Evolutionary conservation across 2,888 invertebrate genomes (phyloP), one percentile per base, ranked within the genome.

Genomic region (Andrena marginata): DNA sequence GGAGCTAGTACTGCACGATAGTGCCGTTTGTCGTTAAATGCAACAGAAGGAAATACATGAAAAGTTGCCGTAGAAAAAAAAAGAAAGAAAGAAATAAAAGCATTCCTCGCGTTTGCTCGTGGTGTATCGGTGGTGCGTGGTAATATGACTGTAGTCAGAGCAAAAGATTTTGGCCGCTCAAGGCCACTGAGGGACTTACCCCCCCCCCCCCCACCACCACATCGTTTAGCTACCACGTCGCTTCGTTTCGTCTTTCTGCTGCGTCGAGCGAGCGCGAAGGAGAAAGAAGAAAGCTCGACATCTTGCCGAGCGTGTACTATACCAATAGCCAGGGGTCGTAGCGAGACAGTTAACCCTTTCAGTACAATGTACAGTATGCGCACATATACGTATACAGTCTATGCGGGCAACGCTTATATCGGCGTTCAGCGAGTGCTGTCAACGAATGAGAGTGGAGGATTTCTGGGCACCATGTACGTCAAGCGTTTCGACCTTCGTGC

Each of bases 121-220:
- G 91, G 86, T 56, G 56, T 89, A 88, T 89, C 87, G 90, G 90
- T 91, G 92, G 90, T 92, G 92, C 91, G 89, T 92, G 92, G 93
- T 93, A 89, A 92, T 93, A 92, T 93, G 90, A 93, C 89, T 92
- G 16, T 70, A 70, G 59, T 70, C 70, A 13, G 60, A 92, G 93
- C 92, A 90, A 91, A 92, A 59, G 67, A 65, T 54, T 13, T 65
- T 54, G 35, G 49, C 60, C 48, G 60, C 42, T 74, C 60, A 70
- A 70, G 70, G n/a, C 70, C 48, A 70, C 20, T 29, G n/a, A 20
- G 7, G 10, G 20, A 31, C 48, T 26, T 26, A 7, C 20, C 69
- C 56, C 16, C n/a, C n/a, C n/a, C n/a, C n/a, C n/a, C n/a, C n/a
- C n/a, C n/a, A n/a, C n/a, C 54, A 35, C 16, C 68, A n/a, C 1